These are phyloP conservation scores for Ctenopoma multispine DNA, from an alignment of 2,797 vertebrate species.

Conservation along the genomic window DNA sequence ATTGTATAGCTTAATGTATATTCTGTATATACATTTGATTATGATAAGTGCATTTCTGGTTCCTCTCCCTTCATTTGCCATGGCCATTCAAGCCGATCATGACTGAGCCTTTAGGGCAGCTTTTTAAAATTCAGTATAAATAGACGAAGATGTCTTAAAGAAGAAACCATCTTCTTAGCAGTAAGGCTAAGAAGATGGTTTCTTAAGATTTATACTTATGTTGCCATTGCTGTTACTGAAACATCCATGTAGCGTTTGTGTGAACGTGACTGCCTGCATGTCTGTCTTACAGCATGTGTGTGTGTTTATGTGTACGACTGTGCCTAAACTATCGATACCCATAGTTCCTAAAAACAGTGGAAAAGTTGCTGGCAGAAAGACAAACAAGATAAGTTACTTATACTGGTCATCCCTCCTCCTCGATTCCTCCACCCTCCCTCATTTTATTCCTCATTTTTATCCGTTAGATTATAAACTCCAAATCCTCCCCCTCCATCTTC, in stretches of 20 bases:
- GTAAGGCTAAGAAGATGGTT: too few species aligned
- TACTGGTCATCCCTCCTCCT: slow-evolving; percentile 46
- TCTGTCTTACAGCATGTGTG: neutral
- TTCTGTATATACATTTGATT: too few species aligned
- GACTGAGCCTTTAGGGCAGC: too few species aligned
- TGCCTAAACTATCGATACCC: slow-evolving; percentile 31
- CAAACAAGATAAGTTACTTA: slow-evolving; percentile 64
- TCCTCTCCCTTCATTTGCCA: too few species aligned
- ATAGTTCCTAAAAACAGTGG: slow-evolving; percentile 22
- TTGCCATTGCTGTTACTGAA: slow-evolving; percentile 35
- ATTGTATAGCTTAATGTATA: too few species aligned
- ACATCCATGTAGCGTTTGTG: slow-evolving; percentile 17
- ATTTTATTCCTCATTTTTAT: slow-evolving; percentile 61
- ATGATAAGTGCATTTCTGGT: too few species aligned
- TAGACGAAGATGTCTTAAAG: too few species aligned
- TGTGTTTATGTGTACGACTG: neutral
- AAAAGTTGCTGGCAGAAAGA: slow-evolving; percentile 52
- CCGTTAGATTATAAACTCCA: slow-evolving; percentile 59
- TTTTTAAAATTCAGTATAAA: too few species aligned
- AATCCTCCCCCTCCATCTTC: slow-evolving; percentile 63
- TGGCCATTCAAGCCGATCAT: too few species aligned
- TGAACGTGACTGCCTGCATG: slow-evolving; percentile 16
- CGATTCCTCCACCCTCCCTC: slow-evolving; percentile 27
- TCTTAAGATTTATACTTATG: slow-evolving; percentile 15
- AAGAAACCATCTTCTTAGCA: too few species aligned